A percentile compares a stretch with the other conserved stretches of the same genome.
Conservation (phyloP, 2,888 invertebrate species). For the Aelia acuminata region DNA sequence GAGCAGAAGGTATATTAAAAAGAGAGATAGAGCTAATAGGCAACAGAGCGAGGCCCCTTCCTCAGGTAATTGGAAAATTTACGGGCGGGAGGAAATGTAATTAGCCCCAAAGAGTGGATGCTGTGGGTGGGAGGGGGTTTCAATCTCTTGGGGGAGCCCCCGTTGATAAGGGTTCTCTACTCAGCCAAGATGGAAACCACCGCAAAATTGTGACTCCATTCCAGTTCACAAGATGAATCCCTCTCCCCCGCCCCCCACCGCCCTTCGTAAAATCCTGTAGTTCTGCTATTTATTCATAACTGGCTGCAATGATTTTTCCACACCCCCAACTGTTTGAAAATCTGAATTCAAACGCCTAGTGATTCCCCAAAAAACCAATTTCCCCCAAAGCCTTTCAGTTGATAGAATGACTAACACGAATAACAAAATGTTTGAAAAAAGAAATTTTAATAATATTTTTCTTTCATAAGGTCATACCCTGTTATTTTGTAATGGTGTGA, state of each 20-base stretch:
- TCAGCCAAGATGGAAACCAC: not conserved
- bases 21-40: constrained; percentile 38
- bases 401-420: too few species aligned
- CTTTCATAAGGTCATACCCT: too few species aligned
- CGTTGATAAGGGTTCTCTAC: constrained; percentile 4
- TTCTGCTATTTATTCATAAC: too few species aligned
- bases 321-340: too few species aligned
- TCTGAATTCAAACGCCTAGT: too few species aligned
- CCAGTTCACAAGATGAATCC: not conserved
- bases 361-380: too few species aligned
- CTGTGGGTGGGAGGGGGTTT: constrained; percentile 3
- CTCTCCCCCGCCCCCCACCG: too few species aligned
- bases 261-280: not conserved
- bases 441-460: too few species aligned
- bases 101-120: constrained; percentile 43
- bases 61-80: constrained; percentile 33
- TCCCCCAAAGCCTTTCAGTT: too few species aligned
- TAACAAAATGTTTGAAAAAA: too few species aligned
- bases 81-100: constrained; percentile 43
- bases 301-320: too few species aligned
- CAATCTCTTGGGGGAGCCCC: constrained; percentile 14
- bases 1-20: constrained; percentile 15
- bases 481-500: too few species aligned
- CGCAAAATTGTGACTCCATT: not conserved
- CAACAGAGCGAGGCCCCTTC: constrained; percentile 12